Percentiles rank a stretch among this genome's conserved stretches.
Conservation (phyloP, 2,797 vertebrate species). For the Phoxinus dragarum region DNA sequence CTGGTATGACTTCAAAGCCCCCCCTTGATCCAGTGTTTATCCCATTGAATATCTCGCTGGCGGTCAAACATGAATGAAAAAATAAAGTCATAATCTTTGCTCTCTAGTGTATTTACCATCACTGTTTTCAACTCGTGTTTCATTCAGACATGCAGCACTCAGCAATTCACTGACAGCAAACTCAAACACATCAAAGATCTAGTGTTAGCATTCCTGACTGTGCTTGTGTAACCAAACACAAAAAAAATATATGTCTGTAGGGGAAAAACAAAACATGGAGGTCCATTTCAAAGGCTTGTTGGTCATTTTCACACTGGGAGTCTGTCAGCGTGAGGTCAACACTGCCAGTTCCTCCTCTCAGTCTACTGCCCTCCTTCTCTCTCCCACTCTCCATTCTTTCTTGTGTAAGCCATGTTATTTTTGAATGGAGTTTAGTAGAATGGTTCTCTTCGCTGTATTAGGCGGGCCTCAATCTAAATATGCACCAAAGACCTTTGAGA, state of each 20-base stretch:
- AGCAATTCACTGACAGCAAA: conserved; percentile 17
- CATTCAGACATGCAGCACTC: conserved; percentile 37
- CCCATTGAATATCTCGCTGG: conserved; percentile 10
- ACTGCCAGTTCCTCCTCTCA: conserved; percentile 18
- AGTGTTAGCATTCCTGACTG: conserved; percentile 75
- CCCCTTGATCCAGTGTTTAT: background rate
- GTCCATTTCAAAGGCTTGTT: conserved; percentile 63
- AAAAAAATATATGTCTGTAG: conserved; percentile 67
- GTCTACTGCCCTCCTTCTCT: conserved; percentile 9
- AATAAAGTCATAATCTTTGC: conserved; percentile 19
- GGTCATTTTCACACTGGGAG: conserved; percentile 56
- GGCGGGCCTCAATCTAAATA: conserved; percentile 29
- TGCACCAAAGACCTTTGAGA: background rate
- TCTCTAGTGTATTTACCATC: conserved; percentile 52
- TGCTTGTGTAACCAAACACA: conserved; percentile 68
- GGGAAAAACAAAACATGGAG: conserved; percentile 68
- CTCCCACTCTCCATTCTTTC: background rate
- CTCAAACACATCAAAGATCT: conserved; percentile 62
- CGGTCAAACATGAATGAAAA: conserved; percentile 43
- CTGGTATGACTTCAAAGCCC: background rate
- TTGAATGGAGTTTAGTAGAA: conserved; percentile 55
- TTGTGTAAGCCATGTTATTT: conserved; percentile 61
- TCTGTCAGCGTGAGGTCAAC: conserved; percentile 40
- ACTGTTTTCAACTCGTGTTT: conserved; percentile 63
- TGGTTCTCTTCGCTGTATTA: conserved; percentile 56